phyloP scores from a whole-genome alignment of 1,140 invertebrate species.

The Frieseomelitta varia region DNA sequence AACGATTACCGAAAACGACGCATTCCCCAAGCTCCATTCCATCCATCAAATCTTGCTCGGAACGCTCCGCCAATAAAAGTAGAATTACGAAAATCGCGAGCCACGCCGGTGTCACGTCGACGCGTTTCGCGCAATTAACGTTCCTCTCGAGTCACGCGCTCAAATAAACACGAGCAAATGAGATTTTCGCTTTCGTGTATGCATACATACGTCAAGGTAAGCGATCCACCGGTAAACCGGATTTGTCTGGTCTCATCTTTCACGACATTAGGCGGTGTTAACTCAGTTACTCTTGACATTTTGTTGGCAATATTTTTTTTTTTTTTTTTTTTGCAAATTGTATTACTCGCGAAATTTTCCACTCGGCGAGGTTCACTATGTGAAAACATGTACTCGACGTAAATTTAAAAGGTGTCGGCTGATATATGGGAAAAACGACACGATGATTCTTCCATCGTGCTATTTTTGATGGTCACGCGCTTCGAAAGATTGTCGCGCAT shows the following conservation, averaged over 20 bases:
- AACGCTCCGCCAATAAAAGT: background rate
- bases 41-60: background rate
- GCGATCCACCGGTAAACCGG: too few relatives aligned
- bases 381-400: background rate
- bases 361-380: background rate
- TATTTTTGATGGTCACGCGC: background rate
- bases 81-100: background rate
- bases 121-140: slow-evolving; percentile 6
- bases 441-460: background rate
- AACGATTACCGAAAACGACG: background rate
- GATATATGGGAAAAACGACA: background rate
- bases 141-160: background rate
- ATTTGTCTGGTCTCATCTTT: too few relatives aligned
- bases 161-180: background rate
- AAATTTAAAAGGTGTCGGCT: background rate
- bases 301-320: too few relatives aligned
- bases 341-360: background rate
- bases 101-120: background rate
- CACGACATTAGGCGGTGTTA: too few relatives aligned
- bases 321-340: background rate
- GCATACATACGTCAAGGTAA: background rate
- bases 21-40: background rate
- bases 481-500: background rate
- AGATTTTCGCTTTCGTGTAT: background rate
- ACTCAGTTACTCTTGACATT: too few relatives aligned